A percentile compares a stretch with the other conserved stretches of the same genome.
Evolutionary conservation across 2,888 invertebrate species (phyloP).

Genomic region (Tinea trinotella): DNA sequence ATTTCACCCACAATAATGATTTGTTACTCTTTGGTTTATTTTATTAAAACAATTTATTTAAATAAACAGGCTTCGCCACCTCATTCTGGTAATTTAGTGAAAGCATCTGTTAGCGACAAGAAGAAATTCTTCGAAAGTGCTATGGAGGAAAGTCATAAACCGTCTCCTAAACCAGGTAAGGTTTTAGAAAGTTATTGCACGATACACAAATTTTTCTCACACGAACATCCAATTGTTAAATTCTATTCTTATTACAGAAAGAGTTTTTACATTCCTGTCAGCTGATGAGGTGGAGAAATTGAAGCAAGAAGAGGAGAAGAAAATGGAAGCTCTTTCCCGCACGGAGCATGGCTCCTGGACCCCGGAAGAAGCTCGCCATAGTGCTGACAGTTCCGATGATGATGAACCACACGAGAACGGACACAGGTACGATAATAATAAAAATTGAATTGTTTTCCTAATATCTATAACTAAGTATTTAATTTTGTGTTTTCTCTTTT

Average conservation of each 20-base stretch:
- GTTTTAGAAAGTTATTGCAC: not conserved
- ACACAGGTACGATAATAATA: constrained; percentile 55
- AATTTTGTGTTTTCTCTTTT: not conserved
- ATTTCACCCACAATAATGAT: constrained; percentile 1
- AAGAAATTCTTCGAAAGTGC: constrained; percentile 97
- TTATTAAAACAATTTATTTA: constrained; percentile 4
- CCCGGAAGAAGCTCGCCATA: constrained; percentile 60
- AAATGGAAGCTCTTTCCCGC: constrained; percentile 81
- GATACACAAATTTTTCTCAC: not conserved
- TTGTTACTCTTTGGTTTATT: not conserved
- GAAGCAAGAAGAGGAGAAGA: constrained; percentile 93
- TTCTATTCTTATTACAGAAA: constrained; percentile 73
- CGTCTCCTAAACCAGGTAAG: constrained; percentile 86
- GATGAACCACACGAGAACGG: constrained; percentile 63
- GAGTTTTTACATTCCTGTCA: constrained; percentile 94
- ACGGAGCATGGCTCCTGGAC: constrained; percentile 37
- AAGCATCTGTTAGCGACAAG: constrained; percentile 93
- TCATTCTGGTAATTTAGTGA: constrained; percentile 80
- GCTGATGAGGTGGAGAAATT: constrained; percentile 94
- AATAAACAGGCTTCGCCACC: constrained; percentile 74
- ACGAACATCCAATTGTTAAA: not conserved
- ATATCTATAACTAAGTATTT: too few species aligned
- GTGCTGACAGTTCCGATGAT: constrained; percentile 68
- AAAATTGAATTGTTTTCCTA: too few species aligned
- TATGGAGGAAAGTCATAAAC: constrained; percentile 92